These are phyloP conservation scores for Chironomus tentans DNA, from an alignment of 2,888 invertebrate genomes.

Conservation along the genomic window DNA sequence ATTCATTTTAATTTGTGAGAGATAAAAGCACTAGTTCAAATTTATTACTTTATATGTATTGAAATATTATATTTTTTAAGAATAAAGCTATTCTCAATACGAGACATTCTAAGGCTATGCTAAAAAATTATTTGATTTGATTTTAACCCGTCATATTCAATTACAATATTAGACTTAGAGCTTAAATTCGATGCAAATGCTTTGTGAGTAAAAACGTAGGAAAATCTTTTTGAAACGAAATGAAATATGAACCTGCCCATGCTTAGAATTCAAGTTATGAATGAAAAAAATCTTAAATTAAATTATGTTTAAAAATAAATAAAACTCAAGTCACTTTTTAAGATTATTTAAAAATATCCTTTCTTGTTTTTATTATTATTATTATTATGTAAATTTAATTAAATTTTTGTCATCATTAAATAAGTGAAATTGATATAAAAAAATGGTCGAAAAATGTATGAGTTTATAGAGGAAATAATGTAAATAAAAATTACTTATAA, in stretches of 20 bases:
- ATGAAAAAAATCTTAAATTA: neutral
- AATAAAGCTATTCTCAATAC: too few species aligned
- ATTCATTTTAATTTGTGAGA: too few species aligned
- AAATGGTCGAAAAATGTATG: neutral
- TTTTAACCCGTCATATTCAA: too few species aligned
- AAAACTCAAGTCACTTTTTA: neutral
- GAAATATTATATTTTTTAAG: too few species aligned
- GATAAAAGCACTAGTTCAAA: too few species aligned
- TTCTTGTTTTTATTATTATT: neutral
- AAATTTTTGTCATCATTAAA: neutral
- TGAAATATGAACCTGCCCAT: neutral
- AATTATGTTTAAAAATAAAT: neutral
- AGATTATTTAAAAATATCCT: neutral
- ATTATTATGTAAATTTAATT: too few species aligned
- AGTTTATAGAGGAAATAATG: neutral
- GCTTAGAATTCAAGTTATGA: neutral
- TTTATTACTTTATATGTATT: too few species aligned
- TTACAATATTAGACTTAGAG: too few species aligned
- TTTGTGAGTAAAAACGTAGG: too few species aligned
- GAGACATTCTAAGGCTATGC: too few species aligned
- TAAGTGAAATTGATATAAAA: neutral
- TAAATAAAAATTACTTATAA: neutral
- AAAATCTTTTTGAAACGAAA: neutral
- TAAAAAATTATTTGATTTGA: too few species aligned
- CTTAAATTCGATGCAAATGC: too few species aligned